Evolutionary conservation across 2,113 vertebrate genomes (phyloP), one percentile per base, ranked within the genome.

Genomic region (Haemorhous mexicanus): DNA sequence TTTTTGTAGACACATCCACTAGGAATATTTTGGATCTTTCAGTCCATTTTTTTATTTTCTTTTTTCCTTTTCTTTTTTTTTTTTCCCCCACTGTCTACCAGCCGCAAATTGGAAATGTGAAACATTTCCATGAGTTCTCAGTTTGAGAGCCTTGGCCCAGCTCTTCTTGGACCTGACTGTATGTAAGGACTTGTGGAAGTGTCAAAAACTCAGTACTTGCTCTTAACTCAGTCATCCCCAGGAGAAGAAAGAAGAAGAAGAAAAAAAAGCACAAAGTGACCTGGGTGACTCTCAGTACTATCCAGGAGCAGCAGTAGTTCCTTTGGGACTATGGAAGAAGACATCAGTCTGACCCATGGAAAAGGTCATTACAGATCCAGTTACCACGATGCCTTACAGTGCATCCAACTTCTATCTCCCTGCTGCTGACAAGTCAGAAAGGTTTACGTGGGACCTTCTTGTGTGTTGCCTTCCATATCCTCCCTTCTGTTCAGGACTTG

Each of bases 1-100:
- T 19, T 43, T 43, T 20, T 24, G 2, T 49, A 55, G 26, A 39
- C 7, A 19, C 0, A 0, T 37, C 17, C 19, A 18, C 20, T 18
- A 35, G 16, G 15, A 17, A 84, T 77, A 50, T 69, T 15, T 70
- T 32, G 39, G 70, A 43, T 44, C 10, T 63, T 88, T 85, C 23
- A 55, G 4, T 53, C 5, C 6, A 6, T 61, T 50, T 17, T 10
- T 11, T 5, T 33, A 0, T 49, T n/a, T 41, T 44, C 11, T 33
- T 61, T 59, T 41, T 33, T 9, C 6, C 2, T 26, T 63, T 16
- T 22, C 5, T 15, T 35, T 28, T 28, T 22, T 13, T 12, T 14
- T 10, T n/a, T n/a, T n/a, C 7, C 7, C 5, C 3, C 7, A 11
- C 18, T 43, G 1, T 50, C n/a, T 7, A 27, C 5, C 22, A 62